Conservation (phyloP, 2,797 vertebrate species). For the Thamnophis elegans region DNA sequence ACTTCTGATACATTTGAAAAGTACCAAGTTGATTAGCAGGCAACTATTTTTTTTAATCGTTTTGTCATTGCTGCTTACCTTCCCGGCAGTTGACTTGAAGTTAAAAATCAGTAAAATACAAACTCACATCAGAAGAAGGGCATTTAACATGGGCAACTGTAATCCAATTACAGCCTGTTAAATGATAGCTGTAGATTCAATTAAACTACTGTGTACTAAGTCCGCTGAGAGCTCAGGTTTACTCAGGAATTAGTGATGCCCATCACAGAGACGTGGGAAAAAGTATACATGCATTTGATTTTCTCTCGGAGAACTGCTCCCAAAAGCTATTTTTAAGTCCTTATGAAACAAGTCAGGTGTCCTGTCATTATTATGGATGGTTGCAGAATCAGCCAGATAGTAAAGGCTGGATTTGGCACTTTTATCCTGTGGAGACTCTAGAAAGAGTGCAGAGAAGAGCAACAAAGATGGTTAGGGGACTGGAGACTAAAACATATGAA, state of each 20-base stretch:
- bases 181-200: not conserved
- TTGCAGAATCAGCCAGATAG: not conserved
- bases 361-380: not conserved
- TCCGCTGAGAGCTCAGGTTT: not conserved
- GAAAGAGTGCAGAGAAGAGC: too few relatives aligned
- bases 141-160: not conserved
- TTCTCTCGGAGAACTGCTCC: not conserved
- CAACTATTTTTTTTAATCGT: not conserved
- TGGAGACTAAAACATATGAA: too few relatives aligned
- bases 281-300: not conserved
- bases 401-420: not conserved
- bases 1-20: not conserved
- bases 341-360: not conserved
- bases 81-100: not conserved
- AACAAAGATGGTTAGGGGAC: too few relatives aligned
- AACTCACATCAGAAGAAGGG: not conserved
- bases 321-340: not conserved
- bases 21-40: not conserved
- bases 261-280: not conserved
- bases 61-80: not conserved
- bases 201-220: not conserved
- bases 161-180: not conserved
- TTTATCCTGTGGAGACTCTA: too few relatives aligned
- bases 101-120: not conserved
- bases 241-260: not conserved